These are phyloP conservation scores for Dinomys branickii DNA, from an alignment of 2,113 vertebrate species.

Conservation along the genomic window DNA sequence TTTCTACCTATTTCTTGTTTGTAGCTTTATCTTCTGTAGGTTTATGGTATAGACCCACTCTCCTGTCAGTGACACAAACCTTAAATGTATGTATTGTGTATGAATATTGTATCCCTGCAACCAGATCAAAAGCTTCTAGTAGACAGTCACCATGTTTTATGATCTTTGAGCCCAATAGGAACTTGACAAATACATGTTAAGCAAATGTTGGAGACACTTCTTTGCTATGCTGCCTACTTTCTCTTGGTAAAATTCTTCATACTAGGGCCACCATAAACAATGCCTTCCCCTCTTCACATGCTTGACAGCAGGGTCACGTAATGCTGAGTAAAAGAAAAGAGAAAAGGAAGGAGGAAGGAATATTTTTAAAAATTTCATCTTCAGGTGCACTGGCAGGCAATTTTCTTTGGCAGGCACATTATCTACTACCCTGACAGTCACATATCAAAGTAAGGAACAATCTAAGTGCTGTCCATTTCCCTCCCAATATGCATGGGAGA, in stretches of 20 bases:
- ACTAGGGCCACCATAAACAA: constrained; percentile 8
- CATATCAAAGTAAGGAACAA: constrained; percentile 71
- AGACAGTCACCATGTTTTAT: constrained; percentile 28
- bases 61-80: neutral
- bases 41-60: neutral
- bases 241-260: constrained; percentile 22
- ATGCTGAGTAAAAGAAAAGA: constrained; percentile 75
- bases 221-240: constrained; percentile 22
- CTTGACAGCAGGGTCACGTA: constrained; percentile 65
- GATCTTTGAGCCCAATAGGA: constrained; percentile 4
- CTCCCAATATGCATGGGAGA: constrained; percentile 60
- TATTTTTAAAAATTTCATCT: constrained; percentile 74
- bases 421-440: constrained; percentile 73
- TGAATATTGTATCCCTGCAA: neutral
- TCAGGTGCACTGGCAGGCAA: constrained; percentile 64
- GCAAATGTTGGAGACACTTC: constrained; percentile 53
- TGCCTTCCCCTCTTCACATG: neutral
- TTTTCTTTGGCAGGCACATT: constrained; percentile 70
- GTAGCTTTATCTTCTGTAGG: neutral
- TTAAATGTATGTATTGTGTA: neutral
- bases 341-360: constrained; percentile 65
- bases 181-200: constrained; percentile 60
- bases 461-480: constrained; percentile 63
- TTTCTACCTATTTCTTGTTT: neutral
- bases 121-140: constrained; percentile 42